These are phyloP conservation scores for Diphyllodes magnificus DNA, from an alignment of 2,113 vertebrate genomes.

Conservation along the genomic window DNA sequence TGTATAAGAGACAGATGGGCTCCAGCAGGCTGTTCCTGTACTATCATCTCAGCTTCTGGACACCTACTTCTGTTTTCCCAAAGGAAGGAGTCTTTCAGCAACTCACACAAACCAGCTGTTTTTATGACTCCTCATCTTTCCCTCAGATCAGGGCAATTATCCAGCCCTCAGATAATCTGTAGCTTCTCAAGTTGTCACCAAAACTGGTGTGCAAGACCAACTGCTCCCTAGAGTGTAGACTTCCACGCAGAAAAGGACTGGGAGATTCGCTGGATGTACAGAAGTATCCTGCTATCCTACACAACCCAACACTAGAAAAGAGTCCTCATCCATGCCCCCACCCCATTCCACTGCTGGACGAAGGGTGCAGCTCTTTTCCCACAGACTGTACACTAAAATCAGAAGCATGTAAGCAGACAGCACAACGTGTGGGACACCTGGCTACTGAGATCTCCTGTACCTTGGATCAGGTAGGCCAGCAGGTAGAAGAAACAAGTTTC, in stretches of 20 bases:
- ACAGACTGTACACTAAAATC: not conserved
- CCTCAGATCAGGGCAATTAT: not conserved
- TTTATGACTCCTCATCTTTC: not conserved
- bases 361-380: not conserved
- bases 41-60: not conserved
- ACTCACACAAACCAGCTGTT: not conserved
- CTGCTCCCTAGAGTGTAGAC: not conserved
- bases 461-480: conserved; percentile 80
- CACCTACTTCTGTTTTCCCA: not conserved
- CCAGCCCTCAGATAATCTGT: not conserved
- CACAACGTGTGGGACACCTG: not conserved
- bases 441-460: conserved; percentile 41
- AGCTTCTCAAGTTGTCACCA: not conserved
- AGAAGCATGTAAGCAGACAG: not conserved
- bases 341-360: not conserved
- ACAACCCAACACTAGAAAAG: not conserved
- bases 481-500: conserved; percentile 75
- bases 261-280: not conserved
- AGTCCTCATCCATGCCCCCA: not conserved
- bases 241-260: not conserved
- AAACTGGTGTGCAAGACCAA: not conserved
- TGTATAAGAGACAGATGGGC: no score
- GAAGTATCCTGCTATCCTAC: not conserved
- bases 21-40: no score
- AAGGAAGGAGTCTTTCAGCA: not conserved